Base-by-base conservation (phyloP, 2,888 invertebrate genomes). In the Apodemia mormo region DNA sequence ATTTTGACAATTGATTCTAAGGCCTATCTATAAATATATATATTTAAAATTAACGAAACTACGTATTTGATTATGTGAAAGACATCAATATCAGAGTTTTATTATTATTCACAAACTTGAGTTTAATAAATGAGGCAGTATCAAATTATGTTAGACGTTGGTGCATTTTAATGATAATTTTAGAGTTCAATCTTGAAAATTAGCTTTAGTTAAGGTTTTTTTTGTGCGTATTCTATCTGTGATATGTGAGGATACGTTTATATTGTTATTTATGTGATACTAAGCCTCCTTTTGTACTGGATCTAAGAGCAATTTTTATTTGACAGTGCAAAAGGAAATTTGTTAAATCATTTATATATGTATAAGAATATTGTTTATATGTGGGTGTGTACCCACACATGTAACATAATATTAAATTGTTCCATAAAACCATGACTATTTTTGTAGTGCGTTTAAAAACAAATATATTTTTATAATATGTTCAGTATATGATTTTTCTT, bases 371-470 rank as follows among this genome's bases (percentile, higher is more conserved):
- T 33, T 3, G 3, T 14, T 49, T 49, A 49, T 49, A 14, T 49
- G 14, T 14, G 49, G 14, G 49, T 14, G 49, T 49, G 14, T 14
- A 14, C n/a, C 40, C 45, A 69, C 37, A 40, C 49, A 52, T 54
- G 40, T 52, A 43, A 65, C 52, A 54, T 30, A 65, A 56, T 70
- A 69, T 73, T 68, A 73, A 73, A 68, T 65, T 72, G 67, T 76
- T 73, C 43, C 68, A 68, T 82, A 81, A 82, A 82, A 73, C 67
- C 73, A 81, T 73, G 67, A 74, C 80, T 87, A 86, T 86, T 87
- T 87, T 87, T 86, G 82, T 86, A 83, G 79, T 52, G 76, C 77
- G 79, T 81, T 83, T 71, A 70, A 65, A 65, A 73, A 71, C 68
- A 69, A 76, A 79, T 79, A 79, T 79, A 79, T 74, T 73, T 74